Percentiles rank a stretch among this genome's conserved stretches.
These are phyloP conservation scores for Mastigias papua DNA, from an alignment of 30 jellyfish, hydroid and myxozoan species.

Conservation along the genomic window DNA sequence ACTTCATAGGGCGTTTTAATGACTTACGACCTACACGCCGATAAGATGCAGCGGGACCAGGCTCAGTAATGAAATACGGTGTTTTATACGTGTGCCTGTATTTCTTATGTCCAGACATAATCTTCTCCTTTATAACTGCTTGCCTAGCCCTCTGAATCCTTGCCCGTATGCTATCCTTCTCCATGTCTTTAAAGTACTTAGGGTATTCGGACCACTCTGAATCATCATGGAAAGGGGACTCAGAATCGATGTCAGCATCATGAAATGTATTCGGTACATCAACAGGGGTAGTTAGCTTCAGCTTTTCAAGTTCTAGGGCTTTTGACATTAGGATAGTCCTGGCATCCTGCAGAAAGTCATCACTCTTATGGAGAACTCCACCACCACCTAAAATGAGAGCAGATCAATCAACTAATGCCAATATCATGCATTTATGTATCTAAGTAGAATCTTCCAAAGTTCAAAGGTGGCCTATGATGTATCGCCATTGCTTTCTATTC, in stretches of 20 bases:
- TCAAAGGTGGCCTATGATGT: too few relatives aligned
- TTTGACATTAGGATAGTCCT: constrained; percentile 30
- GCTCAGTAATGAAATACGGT: constrained; percentile 29
- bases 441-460: too few relatives aligned
- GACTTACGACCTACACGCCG: neutral
- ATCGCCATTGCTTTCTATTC: too few relatives aligned
- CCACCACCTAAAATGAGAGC: constrained; percentile 13
- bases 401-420: neutral
- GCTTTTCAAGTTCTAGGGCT: constrained; percentile 51
- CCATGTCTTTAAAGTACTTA: constrained; percentile 26
- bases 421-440: neutral
- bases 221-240: constrained; percentile 47
- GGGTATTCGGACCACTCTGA: constrained; percentile 40
- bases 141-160: constrained; percentile 50
- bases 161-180: constrained; percentile 28
- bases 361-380: neutral
- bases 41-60: constrained; percentile 1
- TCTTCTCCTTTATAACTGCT: constrained; percentile 42
- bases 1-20: neutral
- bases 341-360: constrained; percentile 32
- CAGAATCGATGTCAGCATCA: constrained; percentile 40
- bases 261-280: constrained; percentile 42
- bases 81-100: constrained; percentile 37
- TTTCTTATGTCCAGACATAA: constrained; percentile 45
- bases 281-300: constrained; percentile 53